Base-by-base conservation (phyloP, 1,140 invertebrate species). In the Papilio polytes region DNA sequence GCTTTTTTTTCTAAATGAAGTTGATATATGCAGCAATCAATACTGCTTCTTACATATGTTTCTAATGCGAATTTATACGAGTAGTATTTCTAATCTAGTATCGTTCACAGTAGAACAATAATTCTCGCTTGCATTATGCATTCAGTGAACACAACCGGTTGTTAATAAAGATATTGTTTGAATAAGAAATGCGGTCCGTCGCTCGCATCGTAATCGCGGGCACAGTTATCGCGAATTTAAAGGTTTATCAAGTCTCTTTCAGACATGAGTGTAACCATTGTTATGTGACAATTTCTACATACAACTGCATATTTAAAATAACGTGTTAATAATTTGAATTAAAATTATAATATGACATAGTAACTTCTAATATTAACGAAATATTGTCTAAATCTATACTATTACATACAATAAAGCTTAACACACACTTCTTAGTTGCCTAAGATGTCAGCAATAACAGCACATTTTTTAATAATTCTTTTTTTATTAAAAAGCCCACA, bases 131-230 rank as follows among this genome's bases (percentile, higher is more conserved):
- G 63, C 63, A 80, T 85, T 81, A 80, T 56, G 77, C 76, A 84
- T 86, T 86, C 83, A 74, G 36, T 31, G 0, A 70, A 79, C 77
- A 74, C 78, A 78, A 80, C 74, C 80, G 80, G 85, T 83, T 81
- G 85, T 82, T 85, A 85, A 86, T 86, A 84, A 83, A 86, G 84
- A 86, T 85, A 86, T 86, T 85, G 84, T 86, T 82, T 84, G 82
- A 81, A 85, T 82, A 84, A 81, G 80, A 84, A 81, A 51, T 80
- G 41, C 31, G 72, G 63, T 31, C 9, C 13, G 66, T 74, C 77
- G 53, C 51, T 82, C 44, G 84, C 80, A 85, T 85, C 51, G 51
- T 46, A 85, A 85, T 80, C 51, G 63, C 63, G 53, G 31, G 44
- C 31, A 81, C 80, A 81, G 80, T 73, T 81, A 81, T 78, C 74